Evolutionary conservation across 2,888 invertebrate genomes (phyloP).

Genomic region (Trachelus stipa): DNA sequence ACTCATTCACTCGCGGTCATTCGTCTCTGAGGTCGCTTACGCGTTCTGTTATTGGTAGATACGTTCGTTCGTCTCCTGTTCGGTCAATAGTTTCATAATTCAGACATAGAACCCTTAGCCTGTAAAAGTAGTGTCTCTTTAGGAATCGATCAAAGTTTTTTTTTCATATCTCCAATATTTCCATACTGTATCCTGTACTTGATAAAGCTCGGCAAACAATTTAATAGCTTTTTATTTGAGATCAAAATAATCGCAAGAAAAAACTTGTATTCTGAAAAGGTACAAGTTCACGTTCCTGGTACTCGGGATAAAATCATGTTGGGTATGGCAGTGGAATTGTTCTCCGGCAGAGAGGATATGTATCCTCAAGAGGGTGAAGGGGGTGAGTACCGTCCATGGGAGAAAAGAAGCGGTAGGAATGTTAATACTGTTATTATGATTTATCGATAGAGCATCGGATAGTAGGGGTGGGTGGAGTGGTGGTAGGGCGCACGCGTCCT

Average conservation of each 20-base stretch:
- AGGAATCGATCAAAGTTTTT: neutral
- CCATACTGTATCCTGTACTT: neutral
- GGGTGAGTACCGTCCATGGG: neutral
- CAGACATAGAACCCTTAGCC: neutral
- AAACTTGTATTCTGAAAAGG: neutral
- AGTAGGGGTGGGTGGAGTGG: constrained; percentile 30
- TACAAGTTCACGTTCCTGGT: neutral
- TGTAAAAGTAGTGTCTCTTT: neutral
- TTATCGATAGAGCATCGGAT: constrained; percentile 60
- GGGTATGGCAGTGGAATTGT: neutral
- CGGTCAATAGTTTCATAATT: neutral
- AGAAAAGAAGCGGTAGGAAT: constrained; percentile 48
- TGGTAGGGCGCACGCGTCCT: constrained; percentile 27
- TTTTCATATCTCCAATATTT: neutral
- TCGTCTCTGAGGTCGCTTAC: neutral
- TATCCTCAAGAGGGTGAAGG: neutral
- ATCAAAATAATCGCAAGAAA: neutral
- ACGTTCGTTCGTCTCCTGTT: neutral
- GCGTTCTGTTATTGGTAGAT: neutral
- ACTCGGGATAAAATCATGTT: neutral
- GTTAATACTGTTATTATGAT: constrained; percentile 64
- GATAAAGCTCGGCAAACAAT: neutral
- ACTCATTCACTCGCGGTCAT: constrained; percentile 41
- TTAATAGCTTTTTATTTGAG: neutral
- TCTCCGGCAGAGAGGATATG: neutral